Evolutionary conservation across 2,888 invertebrate species (phyloP), one percentile per base, ranked within the genome.

Genomic region (Argyresthia goedartella): DNA sequence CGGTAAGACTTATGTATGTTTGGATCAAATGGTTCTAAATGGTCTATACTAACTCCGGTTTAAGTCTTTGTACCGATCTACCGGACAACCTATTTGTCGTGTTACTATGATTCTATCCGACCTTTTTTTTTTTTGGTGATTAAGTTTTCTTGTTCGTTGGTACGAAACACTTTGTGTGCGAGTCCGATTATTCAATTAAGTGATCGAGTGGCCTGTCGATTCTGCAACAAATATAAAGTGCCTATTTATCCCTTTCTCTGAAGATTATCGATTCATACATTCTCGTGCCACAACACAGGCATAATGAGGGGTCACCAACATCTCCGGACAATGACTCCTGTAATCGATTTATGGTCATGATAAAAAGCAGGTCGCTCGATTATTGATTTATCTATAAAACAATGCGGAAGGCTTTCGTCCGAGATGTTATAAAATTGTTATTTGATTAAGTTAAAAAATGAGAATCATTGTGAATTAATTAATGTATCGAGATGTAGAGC

Each of bases 201-300:
- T 48, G 48, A 48, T 48, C 35, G 48, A 48, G 48, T 48, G 48
- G 35, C 11, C n/a, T 46, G 46, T 33, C 9, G 11, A 25, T 46
- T 25, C 11, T 46, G 16, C 33, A 11, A 11, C 47, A n/a, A 25
- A 34, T 33, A 33, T 47, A 13, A 47, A 34, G 35, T 14, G 34
- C 47, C 35, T 36, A 48, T 48, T 48, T 35, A 36, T 48, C 36
- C 34, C 36, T 36, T 14, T 15, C 36, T 8, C 36, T 9, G 36
- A 36, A 46, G 8, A 25, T 8, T 25, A 14, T 11, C 16, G 46
- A 10, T 14, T 16, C n/a, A 1, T 15, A 11, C n/a, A 39, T n/a
- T 39, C 39, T 6, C n/a, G 3, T 39, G 8, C 39, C n/a, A n/a
- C 1, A 39, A 8, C n/a, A 9, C 39, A 39, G 39, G 25, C 25